Evolutionary conservation across 1,140 invertebrate species (phyloP).

Genomic region (Manduca sexta): DNA sequence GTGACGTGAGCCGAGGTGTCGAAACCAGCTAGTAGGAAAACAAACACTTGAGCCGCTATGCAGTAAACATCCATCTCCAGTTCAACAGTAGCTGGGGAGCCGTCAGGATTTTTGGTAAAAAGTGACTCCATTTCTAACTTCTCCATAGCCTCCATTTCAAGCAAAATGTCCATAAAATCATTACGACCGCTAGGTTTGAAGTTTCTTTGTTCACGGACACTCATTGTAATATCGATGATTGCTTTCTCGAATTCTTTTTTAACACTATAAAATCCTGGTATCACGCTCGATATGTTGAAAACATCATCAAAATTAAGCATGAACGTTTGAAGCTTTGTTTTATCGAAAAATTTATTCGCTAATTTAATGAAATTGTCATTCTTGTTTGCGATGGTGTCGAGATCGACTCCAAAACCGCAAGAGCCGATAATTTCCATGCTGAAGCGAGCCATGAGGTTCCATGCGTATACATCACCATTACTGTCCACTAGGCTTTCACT

Average conservation of each 20-base stretch:
- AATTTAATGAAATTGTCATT: conserved; percentile 63
- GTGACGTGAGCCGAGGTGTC: conserved; percentile 68
- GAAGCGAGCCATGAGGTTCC: conserved; percentile 49
- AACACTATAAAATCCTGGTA: not conserved
- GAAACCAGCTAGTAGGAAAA: conserved; percentile 74
- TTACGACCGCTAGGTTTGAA: conserved; percentile 49
- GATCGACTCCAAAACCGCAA: conserved; percentile 70
- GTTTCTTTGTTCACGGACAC: conserved; percentile 60
- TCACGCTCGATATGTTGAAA: not conserved
- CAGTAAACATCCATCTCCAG: conserved; percentile 33
- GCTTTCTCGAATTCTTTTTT: conserved; percentile 7
- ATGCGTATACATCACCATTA: conserved; percentile 26
- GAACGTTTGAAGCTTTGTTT: not conserved
- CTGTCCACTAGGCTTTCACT: conserved; percentile 25
- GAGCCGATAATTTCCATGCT: conserved; percentile 68
- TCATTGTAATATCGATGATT: conserved; percentile 14
- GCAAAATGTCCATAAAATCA: conserved; percentile 73
- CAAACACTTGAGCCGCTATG: conserved; percentile 67
- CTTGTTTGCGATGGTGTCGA: conserved; percentile 60
- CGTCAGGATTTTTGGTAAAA: conserved; percentile 46
- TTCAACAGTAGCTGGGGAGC: conserved; percentile 23
- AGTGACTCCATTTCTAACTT: conserved; percentile 27
- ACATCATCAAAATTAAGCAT: not conserved
- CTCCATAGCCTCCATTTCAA: conserved; percentile 59
- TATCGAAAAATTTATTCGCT: conserved; percentile 20